Evolutionary conservation across 23 tunicate species (phyloP).

Genomic region (Ciona savignyi): DNA sequence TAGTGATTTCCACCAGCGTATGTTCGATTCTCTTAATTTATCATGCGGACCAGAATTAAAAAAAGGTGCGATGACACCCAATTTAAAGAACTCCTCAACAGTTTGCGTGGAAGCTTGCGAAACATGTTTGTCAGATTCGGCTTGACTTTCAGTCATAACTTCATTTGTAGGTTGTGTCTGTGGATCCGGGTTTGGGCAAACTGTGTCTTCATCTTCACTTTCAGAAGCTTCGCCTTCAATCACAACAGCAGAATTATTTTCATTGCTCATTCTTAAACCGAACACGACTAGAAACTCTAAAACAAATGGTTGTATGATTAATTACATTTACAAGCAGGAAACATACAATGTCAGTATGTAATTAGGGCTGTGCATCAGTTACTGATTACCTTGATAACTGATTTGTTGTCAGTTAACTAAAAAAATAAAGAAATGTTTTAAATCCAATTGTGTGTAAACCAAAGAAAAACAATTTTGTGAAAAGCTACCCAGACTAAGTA

Average conservation of each 20-base stretch:
- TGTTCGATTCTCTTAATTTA: slow-evolving; percentile 40
- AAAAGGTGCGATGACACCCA: background rate
- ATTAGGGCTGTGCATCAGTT: no score
- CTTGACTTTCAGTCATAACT: background rate
- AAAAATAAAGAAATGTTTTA: no score
- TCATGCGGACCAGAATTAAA: slow-evolving; percentile 14
- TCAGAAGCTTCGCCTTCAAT: slow-evolving; percentile 34
- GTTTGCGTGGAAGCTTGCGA: background rate
- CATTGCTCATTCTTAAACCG: background rate
- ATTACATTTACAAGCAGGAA: background rate
- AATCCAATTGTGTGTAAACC: no score
- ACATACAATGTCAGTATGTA: no score
- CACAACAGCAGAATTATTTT: background rate
- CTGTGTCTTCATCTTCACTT: slow-evolving; percentile 18
- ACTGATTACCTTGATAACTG: no score
- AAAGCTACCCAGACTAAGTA: no score
- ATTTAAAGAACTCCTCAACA: no score
- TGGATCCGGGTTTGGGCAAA: background rate
- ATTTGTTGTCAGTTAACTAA: no score
- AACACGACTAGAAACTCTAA: background rate
- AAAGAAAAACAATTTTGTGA: no score
- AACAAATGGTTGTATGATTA: background rate
- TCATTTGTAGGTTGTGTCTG: background rate
- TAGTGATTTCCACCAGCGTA: slow-evolving; percentile 9
- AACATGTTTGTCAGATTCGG: background rate